Percentiles rank a stretch among this genome's conserved stretches.
Conservation (phyloP, 2,113 vertebrate genomes). For the Trematomus loennbergii region DNA sequence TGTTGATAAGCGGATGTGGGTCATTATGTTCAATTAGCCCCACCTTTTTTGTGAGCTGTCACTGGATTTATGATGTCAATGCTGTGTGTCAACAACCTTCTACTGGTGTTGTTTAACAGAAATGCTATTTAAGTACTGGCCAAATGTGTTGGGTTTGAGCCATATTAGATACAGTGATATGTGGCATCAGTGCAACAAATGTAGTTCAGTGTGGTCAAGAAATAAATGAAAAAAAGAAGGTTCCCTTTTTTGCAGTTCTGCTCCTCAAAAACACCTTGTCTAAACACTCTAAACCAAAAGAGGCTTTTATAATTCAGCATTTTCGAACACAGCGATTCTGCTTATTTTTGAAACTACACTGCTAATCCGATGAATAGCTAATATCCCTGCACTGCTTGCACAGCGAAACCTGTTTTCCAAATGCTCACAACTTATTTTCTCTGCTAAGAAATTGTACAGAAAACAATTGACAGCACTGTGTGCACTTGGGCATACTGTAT, state of each 20-base stretch:
- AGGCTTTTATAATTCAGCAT: slow-evolving; percentile 14
- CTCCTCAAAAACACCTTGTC: slow-evolving; percentile 6
- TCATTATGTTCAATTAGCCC: neutral
- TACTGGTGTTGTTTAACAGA: neutral
- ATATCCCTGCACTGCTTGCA: slow-evolving; percentile 44
- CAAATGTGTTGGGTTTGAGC: slow-evolving; percentile 7
- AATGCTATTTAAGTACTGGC: neutral
- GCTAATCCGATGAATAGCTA: slow-evolving; percentile 34
- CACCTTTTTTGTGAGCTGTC: neutral
- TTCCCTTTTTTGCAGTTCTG: neutral
- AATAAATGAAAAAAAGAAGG: neutral
- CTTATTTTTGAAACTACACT: slow-evolving; percentile 43
- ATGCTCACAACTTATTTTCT: slow-evolving; percentile 50
- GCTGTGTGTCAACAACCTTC: neutral
- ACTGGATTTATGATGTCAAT: neutral
- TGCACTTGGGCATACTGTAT: slow-evolving; percentile 57
- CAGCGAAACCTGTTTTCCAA: slow-evolving; percentile 53
- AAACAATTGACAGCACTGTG: slow-evolving; percentile 54
- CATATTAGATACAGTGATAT: neutral
- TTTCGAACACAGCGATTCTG: slow-evolving; percentile 27
- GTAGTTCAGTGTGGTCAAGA: neutral
- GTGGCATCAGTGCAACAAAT: neutral
- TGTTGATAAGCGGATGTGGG: neutral
- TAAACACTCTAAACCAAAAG: slow-evolving; percentile 16
- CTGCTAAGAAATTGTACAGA: slow-evolving; percentile 44